These are phyloP conservation scores for Teleogryllus occipitalis DNA, from an alignment of 1,140 invertebrate genomes.

Conservation along the genomic window DNA sequence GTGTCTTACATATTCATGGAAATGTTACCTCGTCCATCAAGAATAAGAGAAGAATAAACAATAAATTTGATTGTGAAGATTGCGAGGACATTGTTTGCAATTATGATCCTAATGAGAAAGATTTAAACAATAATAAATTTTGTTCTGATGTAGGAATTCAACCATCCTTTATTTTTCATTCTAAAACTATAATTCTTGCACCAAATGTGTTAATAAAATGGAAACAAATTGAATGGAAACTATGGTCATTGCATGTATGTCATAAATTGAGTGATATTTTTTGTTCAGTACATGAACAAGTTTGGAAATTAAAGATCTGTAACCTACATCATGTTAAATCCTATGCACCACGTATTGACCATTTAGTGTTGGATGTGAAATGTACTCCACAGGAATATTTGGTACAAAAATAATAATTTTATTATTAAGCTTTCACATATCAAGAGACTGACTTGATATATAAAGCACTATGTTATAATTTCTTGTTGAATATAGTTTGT, in stretches of 20 bases:
- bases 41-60: background rate
- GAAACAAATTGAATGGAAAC: constrained; percentile 30
- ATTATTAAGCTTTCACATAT: background rate
- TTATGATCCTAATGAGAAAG: constrained; percentile 6
- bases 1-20: constrained; percentile 49
- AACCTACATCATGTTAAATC: constrained; percentile 47
- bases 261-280: constrained; percentile 33
- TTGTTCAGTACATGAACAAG: constrained; percentile 28
- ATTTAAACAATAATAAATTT: constrained; percentile 7
- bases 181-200: no score
- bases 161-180: no score
- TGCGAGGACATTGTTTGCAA: constrained; percentile 17
- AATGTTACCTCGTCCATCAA: constrained; percentile 36
- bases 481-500: background rate
- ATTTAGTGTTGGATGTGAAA: constrained; percentile 45
- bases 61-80: background rate
- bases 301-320: constrained; percentile 36
- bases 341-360: constrained; percentile 51
- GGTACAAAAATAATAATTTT: background rate
- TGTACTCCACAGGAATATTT: constrained; percentile 19
- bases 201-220: background rate
- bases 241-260: constrained; percentile 33
- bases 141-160: background rate
- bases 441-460: background rate
- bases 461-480: background rate